These are phyloP conservation scores for Anableps anableps DNA, from an alignment of 2,797 vertebrate genomes.

Conservation along the genomic window DNA sequence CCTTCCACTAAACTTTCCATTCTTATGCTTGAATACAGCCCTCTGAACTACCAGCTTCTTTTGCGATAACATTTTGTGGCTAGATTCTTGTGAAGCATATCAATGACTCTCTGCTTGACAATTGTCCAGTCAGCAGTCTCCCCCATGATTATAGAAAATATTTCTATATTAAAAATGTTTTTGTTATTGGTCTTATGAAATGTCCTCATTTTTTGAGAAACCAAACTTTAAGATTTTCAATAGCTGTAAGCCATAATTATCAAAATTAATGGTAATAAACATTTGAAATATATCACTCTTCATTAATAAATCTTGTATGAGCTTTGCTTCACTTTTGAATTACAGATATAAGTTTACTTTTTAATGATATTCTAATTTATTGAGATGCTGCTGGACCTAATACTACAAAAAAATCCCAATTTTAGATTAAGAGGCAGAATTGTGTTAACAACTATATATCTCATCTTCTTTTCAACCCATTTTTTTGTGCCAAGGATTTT, in stretches of 20 bases:
- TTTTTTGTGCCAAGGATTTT: slow-evolving; percentile 22
- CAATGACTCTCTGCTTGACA: neutral
- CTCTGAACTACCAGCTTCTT: neutral
- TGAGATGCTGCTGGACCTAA: no score
- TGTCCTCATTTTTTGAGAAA: neutral
- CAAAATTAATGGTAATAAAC: neutral
- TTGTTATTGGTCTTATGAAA: neutral
- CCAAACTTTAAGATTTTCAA: neutral
- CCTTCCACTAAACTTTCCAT: neutral
- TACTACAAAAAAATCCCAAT: neutral
- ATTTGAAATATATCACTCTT: neutral
- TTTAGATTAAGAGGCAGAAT: neutral
- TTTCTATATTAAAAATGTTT: neutral
- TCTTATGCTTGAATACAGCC: neutral
- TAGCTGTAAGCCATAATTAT: neutral
- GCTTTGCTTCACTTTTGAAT: neutral
- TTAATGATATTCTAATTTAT: no score
- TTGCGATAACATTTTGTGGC: neutral
- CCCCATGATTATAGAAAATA: neutral
- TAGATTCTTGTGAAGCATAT: neutral
- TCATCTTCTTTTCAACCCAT: slow-evolving; percentile 22
- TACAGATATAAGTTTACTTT: neutral
- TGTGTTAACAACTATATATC: neutral
- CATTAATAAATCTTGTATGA: neutral
- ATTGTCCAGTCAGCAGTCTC: neutral